Evolutionary conservation across 2,113 vertebrate species (phyloP), one percentile per base, ranked within the genome.

Genomic region (Chloropsis hardwickii): DNA sequence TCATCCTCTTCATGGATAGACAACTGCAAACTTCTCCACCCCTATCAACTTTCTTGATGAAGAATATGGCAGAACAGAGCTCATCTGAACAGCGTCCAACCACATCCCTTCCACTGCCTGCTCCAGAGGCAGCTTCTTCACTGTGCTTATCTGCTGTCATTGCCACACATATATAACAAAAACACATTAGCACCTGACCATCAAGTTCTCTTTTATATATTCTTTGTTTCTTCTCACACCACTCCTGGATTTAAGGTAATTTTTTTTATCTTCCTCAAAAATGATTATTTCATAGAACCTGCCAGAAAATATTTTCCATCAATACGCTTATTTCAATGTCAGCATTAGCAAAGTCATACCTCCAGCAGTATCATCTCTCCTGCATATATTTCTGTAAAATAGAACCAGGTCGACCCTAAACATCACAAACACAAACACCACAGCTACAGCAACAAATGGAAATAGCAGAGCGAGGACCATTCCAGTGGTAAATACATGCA

Each of bases 381-480:
- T 53, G 24, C 61, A 82, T 66, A 98, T 33, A 35, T 72, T 76
- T 76, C 98, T 98, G 72, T 98, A 98, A 76, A 97, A 94, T 3
- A 98, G 96, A 92, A 94, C 87, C n/a, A 98, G 54, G 79, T 98
- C 98, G 6, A 98, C 95, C 91, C 97, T 98, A 80, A 98, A 98
- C n/a, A 96, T 56, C 74, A 96, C 39, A 77, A 86, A 97, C 58
- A 97, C 10, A 72, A 90, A 53, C 42, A 95, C 87, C 8, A 85
- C 14, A 56, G 96, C 89, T 37, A 98, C 56, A 22, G 66, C 67
- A 58, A 51, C 39, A 81, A 97, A 89, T 5, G 88, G 92, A 80
- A 90, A 90, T 14, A 96, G 50, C 44, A 96, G 10, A 23, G 94
- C 74, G 13, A 90, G 19, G 9, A 95, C 70, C 81, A 98, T 97